Base-by-base conservation (phyloP, 2,797 vertebrate genomes). In the Rachycentron canadum region DNA sequence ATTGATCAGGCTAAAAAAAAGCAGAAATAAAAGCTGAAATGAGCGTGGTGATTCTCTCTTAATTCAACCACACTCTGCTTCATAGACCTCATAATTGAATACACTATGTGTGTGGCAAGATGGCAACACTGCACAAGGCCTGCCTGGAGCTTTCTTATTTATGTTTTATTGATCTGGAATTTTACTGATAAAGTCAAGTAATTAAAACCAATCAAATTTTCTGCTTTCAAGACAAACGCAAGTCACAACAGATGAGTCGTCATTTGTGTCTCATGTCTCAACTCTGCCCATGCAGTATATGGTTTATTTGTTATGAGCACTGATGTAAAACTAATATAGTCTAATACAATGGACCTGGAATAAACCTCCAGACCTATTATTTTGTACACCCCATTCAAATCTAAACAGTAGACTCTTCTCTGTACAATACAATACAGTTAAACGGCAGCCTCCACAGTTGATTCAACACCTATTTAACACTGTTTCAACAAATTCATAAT, bases 111-210 rank as follows among this genome's bases (percentile, higher is more conserved):
- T 76, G 73, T 65, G 58, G 56, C 45, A 41, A 58, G 72, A 56
- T 65, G 58, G 56, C 45, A 41, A 58, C 69, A 56, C 56, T 65
- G 43, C 69, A 50, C 71, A 47, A 38, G 28, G 49, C 65, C 47
- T 41, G 69, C 64, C 59, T 34, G 30, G 57, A 32, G 55, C 62
- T 36, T 28, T 43, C 30, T 75, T 55, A 64, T 81, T 86, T 61
- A 50, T 71, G 32, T 78, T 80, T 76, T 78, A 84, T 78, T 81
- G 73, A 88, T 84, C 50, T 70, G 41, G 34, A 85, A 40, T 79
- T 74, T 68, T 47, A 68, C 34, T 26, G 32, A 38, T 78, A 23
- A 72, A 73, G 67, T 61, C 25, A 19, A 57, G 72, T 72, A 64
- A 82, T 85, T 79, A 73, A 84, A 79, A 70, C 28, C 4, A 11